Evolutionary conservation across 2,113 vertebrate genomes (phyloP).

Genomic region (Pimephales promelas): DNA sequence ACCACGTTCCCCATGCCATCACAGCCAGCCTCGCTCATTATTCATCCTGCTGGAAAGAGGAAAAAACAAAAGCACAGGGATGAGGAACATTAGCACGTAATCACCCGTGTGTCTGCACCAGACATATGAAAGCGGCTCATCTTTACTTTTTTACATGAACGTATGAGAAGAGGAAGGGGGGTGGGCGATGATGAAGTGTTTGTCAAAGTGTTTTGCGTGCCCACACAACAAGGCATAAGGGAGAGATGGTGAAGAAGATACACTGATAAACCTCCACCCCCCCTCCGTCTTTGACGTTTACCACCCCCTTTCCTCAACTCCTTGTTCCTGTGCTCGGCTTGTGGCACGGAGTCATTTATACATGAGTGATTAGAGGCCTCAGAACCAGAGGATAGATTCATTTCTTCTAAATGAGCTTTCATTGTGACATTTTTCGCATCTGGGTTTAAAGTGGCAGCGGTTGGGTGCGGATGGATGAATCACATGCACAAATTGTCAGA

Average conservation of each 20-base stretch:
- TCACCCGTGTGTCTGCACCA: slow-evolving; percentile 48
- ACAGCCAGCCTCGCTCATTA: slow-evolving; percentile 47
- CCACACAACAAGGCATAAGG: slow-evolving; percentile 25
- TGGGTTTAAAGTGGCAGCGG: background rate
- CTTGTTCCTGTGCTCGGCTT: slow-evolving; percentile 4
- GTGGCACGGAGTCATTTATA: slow-evolving; percentile 57
- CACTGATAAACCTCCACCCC: slow-evolving; percentile 32
- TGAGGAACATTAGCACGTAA: slow-evolving; percentile 58
- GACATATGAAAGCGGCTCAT: slow-evolving; percentile 40
- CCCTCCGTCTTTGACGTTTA: slow-evolving; percentile 34
- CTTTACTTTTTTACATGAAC: slow-evolving; percentile 36
- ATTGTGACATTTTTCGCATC: slow-evolving; percentile 3
- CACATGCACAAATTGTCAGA: background rate
- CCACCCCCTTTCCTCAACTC: slow-evolving; percentile 50
- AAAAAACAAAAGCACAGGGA: slow-evolving; percentile 46
- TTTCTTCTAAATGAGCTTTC: slow-evolving; percentile 58
- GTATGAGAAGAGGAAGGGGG: slow-evolving; percentile 32
- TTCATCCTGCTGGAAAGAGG: slow-evolving; percentile 54
- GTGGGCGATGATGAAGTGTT: slow-evolving; percentile 33
- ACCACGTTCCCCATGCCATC: slow-evolving; percentile 32
- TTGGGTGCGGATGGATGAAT: background rate
- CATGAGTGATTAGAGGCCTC: slow-evolving; percentile 48
- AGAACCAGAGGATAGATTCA: slow-evolving; percentile 56
- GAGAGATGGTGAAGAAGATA: slow-evolving; percentile 24
- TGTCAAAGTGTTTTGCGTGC: slow-evolving; percentile 37